These are phyloP conservation scores for Aleiodes leptofemur DNA, from an alignment of 2,888 invertebrate genomes.

Conservation along the genomic window DNA sequence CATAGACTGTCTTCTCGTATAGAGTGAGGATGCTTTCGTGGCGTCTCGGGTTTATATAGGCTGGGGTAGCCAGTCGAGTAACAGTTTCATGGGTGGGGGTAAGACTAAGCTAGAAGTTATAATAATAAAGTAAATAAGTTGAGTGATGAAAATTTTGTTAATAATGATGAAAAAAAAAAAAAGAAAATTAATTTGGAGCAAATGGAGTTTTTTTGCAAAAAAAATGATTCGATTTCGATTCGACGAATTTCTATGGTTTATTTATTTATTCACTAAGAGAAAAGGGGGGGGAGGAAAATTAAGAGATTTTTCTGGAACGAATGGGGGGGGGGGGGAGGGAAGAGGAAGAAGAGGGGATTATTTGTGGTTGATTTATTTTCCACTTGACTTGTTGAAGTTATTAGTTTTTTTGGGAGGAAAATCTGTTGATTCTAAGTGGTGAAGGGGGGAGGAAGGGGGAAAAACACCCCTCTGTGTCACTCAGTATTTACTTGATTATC, in stretches of 20 bases:
- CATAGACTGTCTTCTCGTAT: constrained; percentile 70
- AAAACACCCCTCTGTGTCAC: constrained; percentile 7
- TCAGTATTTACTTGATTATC: not conserved
- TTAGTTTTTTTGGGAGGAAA: not conserved
- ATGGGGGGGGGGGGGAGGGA: constrained; percentile 39
- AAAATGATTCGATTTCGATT: too few relatives aligned
- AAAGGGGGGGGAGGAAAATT: constrained; percentile 47
- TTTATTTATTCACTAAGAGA: not conserved
- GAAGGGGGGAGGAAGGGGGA: not conserved
- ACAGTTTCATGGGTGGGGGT: constrained; percentile 59
- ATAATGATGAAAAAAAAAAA: too few relatives aligned
- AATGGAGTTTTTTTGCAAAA: too few relatives aligned
- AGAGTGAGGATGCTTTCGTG: constrained; percentile 71
- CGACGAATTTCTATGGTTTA: too few relatives aligned
- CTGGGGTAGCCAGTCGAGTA: constrained; percentile 63
- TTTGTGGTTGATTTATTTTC: constrained; percentile 15
- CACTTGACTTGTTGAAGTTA: not conserved
- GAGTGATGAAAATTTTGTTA: constrained; percentile 54
- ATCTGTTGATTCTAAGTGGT: too few relatives aligned
- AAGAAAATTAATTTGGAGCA: constrained; percentile 37
- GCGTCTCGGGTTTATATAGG: constrained; percentile 72
- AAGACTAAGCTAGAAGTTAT: constrained; percentile 65
- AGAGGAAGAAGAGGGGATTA: constrained; percentile 27
- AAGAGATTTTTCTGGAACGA: constrained; percentile 40
- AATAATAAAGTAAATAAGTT: constrained; percentile 63